A percentile compares a stretch with the other conserved stretches of the same genome.
phyloP scores from a whole-genome alignment of 1,140 invertebrate genomes.

The Cydia fagiglandana region DNA sequence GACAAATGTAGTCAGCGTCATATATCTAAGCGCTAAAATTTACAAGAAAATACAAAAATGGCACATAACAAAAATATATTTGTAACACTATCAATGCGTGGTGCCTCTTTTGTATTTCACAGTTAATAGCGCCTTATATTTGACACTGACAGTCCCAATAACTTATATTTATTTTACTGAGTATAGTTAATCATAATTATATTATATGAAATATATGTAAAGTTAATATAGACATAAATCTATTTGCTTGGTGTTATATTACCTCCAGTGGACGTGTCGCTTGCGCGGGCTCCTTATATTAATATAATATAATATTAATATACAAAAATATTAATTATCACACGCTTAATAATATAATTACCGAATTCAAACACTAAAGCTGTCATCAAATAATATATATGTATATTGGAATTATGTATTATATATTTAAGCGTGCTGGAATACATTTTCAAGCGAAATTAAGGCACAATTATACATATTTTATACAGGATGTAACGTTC shows the following conservation, averaged over 20 bases:
- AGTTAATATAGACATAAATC: constrained; percentile 41
- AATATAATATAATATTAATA: constrained; percentile 38
- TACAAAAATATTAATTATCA: constrained; percentile 39
- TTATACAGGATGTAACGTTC: constrained; percentile 23
- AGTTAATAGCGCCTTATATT: neutral
- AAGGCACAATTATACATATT: constrained; percentile 39
- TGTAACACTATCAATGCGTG: neutral
- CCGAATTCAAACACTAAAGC: constrained; percentile 37
- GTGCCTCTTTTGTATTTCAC: neutral
- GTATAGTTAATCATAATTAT: constrained; percentile 35
- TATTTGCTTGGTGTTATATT: constrained; percentile 69
- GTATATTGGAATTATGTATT: constrained; percentile 37
- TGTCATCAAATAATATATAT: constrained; percentile 31
- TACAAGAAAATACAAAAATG: neutral
- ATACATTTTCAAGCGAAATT: constrained; percentile 34
- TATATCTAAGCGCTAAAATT: neutral
- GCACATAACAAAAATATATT: neutral
- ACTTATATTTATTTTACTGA: constrained; percentile 14
- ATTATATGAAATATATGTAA: constrained; percentile 32
- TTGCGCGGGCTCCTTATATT: constrained; percentile 55
- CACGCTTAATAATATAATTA: constrained; percentile 33
- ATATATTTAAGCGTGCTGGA: constrained; percentile 10
- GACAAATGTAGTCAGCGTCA: neutral
- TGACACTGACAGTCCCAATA: constrained; percentile 17
- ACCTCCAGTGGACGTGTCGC: constrained; percentile 73